Conservation (phyloP, 2,113 vertebrate genomes). For the Buteo buteo region DNA sequence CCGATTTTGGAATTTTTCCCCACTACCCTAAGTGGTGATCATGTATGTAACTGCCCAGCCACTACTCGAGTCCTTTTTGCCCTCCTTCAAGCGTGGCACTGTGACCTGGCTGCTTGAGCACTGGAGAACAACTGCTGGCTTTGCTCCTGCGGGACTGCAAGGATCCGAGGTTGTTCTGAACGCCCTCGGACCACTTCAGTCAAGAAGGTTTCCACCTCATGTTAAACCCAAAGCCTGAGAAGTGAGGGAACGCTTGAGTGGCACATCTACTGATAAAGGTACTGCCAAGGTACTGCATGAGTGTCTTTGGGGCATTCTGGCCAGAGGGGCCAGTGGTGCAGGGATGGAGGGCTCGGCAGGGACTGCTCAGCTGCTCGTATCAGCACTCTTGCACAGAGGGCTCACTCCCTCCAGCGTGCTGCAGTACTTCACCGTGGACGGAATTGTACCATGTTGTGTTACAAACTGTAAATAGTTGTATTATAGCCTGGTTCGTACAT, state of each 20-base stretch:
- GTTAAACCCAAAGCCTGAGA: background rate
- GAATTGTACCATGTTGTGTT: conserved; percentile 49
- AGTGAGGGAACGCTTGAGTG: background rate
- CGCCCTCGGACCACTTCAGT: background rate
- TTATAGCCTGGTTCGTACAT: conserved; percentile 45
- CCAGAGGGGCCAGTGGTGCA: background rate
- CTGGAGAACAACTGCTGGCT: background rate
- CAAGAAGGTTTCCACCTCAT: background rate
- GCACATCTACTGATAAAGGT: background rate
- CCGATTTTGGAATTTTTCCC: rapidly evolving
- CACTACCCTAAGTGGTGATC: background rate
- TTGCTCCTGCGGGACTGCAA: background rate
- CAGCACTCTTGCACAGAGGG: background rate
- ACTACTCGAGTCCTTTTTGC: background rate
- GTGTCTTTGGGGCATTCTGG: background rate
- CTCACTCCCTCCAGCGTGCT: background rate
- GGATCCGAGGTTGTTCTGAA: background rate
- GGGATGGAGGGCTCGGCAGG: background rate
- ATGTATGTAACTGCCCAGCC: background rate
- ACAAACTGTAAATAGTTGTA: conserved; percentile 61
- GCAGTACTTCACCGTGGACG: background rate
- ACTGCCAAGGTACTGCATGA: background rate
- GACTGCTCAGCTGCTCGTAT: background rate
- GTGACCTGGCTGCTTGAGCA: background rate
- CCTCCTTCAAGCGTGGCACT: background rate